Evolutionary conservation across 2,113 vertebrate species (phyloP), one percentile per base, ranked within the genome.

Genomic region (Hepsetus odoe): DNA sequence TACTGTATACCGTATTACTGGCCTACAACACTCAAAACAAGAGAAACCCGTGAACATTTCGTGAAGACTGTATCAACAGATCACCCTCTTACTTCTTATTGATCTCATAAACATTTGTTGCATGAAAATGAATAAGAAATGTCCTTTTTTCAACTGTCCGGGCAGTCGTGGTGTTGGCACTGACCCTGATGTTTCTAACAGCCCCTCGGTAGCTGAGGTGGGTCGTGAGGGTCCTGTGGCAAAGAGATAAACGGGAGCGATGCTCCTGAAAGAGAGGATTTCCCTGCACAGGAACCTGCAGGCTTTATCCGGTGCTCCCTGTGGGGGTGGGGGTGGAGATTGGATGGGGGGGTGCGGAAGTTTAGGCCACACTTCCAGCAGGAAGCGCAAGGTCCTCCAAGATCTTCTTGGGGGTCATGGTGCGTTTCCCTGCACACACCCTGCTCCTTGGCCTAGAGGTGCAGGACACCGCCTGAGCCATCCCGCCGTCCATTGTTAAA

Each of bases 221-320:
- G 49, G 64, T 35, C 12, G 56, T 51, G 28, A 51, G 46, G n/a
- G 46, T 44, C 28, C 46, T 55, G 51, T 24, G 16, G 10, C 28
- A 11, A 62, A 53, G 30, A 65, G 13, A 35, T 20, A 44, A 68
- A 56, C 64, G 42, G 77, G 51, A 61, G 38, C 70, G 66, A 83
- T 82, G 81, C 56, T 51, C 85, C 84, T 90, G 84, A 91, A 90
- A 89, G 87, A 87, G 89, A 92, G 91, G 92, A 94, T 94, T 87
- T 93, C 90, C 91, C 87, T 56, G 70, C 24, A 85, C 88, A 91
- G 91, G 90, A 91, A 90, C 64, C 87, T 87, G 89, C 86, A 75
- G 84, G 82, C 81, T 88, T 86, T 88, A 86, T 90, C 86, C 89
- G 89, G 83, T 86, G 84, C 42, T 30, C 55, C 70, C n/a, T 55